A percentile compares a stretch with the other conserved stretches of the same genome.
Evolutionary conservation across 2,113 vertebrate genomes (phyloP).

Genomic region (Lepus americanus): DNA sequence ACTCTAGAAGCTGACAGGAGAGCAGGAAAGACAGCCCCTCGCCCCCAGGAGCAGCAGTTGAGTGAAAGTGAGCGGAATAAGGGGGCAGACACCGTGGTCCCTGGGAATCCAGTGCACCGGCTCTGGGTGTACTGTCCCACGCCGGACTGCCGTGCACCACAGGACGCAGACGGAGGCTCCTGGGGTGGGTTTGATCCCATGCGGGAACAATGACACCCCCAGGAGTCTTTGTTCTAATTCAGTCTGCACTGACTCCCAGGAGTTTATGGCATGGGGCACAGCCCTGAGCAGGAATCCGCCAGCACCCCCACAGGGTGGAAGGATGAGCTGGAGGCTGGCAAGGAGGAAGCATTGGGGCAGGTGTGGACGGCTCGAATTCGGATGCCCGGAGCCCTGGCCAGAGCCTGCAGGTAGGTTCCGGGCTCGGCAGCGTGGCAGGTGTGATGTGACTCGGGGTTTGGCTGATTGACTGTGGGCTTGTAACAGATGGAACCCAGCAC

Average conservation of each 20-base stretch:
- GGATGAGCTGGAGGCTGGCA: rapidly evolving
- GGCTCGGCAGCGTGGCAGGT: too few species aligned
- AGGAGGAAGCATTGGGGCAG: background rate
- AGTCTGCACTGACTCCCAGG: background rate
- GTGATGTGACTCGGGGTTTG: background rate
- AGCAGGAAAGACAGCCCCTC: background rate
- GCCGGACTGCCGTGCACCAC: too few species aligned
- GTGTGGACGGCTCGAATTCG: too few species aligned
- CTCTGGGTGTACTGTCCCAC: too few species aligned
- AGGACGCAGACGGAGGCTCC: too few species aligned
- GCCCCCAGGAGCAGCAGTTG: background rate
- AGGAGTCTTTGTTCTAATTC: rapidly evolving
- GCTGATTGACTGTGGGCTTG: background rate
- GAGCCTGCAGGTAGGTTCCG: rapidly evolving
- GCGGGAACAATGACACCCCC: too few species aligned
- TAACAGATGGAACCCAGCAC: background rate
- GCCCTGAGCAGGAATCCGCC: too few species aligned
- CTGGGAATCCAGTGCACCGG: too few species aligned
- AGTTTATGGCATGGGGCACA: too few species aligned
- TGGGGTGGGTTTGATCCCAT: background rate
- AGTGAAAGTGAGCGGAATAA: too few species aligned
- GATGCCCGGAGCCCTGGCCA: rapidly evolving
- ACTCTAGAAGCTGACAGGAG: background rate
- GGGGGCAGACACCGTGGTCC: rapidly evolving
- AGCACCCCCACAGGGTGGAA: rapidly evolving